Conservation (phyloP, 2,113 vertebrate species). For the Anthoscopus minutus region DNA sequence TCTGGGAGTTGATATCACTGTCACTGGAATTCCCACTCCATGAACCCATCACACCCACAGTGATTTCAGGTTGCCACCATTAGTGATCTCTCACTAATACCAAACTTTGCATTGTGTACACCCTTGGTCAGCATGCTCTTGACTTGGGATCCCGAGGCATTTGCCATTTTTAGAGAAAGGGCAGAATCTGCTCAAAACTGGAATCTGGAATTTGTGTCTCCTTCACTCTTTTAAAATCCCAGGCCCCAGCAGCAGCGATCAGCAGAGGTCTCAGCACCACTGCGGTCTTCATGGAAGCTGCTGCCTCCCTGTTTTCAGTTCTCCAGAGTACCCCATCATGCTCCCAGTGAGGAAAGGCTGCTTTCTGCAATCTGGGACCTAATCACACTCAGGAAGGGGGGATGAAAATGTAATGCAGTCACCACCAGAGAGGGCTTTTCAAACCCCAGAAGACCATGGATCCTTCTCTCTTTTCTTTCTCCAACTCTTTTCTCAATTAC, state of each 20-base stretch:
- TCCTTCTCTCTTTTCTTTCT: neutral
- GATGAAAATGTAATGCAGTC: neutral
- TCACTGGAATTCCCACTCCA: neutral
- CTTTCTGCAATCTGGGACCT: neutral
- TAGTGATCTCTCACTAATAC: neutral
- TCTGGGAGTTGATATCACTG: neutral
- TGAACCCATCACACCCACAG: neutral
- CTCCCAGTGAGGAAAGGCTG: neutral
- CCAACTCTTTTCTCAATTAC: slow-evolving; percentile 27
- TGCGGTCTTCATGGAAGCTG: neutral
- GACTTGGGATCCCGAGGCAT: neutral
- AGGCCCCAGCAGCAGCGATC: neutral
- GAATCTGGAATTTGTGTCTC: neutral
- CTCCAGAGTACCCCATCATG: neutral
- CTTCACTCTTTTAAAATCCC: neutral
- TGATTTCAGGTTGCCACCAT: neutral
- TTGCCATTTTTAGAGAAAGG: neutral
- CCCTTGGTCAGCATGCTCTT: neutral
- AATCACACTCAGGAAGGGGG: neutral
- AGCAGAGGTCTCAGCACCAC: neutral
- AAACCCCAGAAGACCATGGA: neutral
- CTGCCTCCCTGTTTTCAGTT: neutral
- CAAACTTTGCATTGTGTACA: neutral
- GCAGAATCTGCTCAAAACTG: neutral
- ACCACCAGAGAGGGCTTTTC: neutral